Evolutionary conservation across 2,113 vertebrate species (phyloP), one percentile per base, ranked within the genome.

Genomic region (Arvicanthis niloticus): DNA sequence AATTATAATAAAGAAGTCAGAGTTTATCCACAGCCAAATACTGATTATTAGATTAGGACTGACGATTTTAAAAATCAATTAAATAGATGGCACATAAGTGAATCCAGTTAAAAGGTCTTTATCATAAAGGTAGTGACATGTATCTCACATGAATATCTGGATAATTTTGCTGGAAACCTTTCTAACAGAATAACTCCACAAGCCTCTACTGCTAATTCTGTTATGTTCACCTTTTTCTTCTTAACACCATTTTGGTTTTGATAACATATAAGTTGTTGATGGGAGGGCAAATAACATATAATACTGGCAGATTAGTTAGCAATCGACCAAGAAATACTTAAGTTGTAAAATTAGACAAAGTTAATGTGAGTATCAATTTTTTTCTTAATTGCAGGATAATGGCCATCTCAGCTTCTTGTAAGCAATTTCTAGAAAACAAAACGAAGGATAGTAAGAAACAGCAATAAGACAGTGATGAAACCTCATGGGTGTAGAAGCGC

Each of bases 1-100:
- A 95, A 82, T 91, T 67, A 48, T 56, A 88, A 81, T 77, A 56
- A 62, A 92, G 81, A 90, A 75, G 11, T 82, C 19, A 94, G 34
- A 84, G 73, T 94, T 91, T 13, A 91, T 42, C 3, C 9, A 24
- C 58, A 45, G 58, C 72, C 86, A 16, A 7, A 84, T 87, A 72
- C n/a, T 73, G 29, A 29, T 72, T 89, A 81, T 86, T 91, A 37
- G 22, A 75, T 86, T 58, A 81, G 22, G 4, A 65, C 40, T 45
- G 6, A 93, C 45, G 45, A 40, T 51, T 53, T 77, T 78, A 67
- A 26, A 80, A 81, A 88, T 89, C 45, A 93, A 5, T 91, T 87
- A 40, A 93, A 19, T 89, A 87, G 26, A 3, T 60, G 7, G 3
- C 53, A 70, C 78, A 87, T 13, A 89, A n/a, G 15, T 91, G 15